Evolutionary conservation across 2,888 invertebrate species (phyloP), one percentile per base, ranked within the genome.

Genomic region (Chelonus formosanus): DNA sequence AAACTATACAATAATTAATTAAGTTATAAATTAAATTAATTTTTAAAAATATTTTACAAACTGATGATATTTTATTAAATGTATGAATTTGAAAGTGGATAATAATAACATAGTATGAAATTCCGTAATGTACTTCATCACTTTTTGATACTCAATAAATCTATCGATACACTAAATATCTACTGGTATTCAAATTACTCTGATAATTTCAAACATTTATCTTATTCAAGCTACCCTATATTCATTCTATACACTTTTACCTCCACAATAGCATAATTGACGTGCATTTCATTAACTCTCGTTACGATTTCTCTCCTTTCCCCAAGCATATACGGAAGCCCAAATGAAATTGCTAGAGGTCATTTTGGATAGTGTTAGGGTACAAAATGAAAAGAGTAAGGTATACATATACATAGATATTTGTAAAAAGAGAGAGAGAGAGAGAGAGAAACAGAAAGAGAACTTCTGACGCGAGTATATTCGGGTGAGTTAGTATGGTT

Each of bases 401-500:
- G 10, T 20, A 32, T 48, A 32, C 32, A 32, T 32, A 52, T 52
- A 52, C 32, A 32, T 20, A 8, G 31, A 50, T 50, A 35, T n/a
- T 47, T 36, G 48, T 50, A 20, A 43, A 32, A 48, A 44, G 44
- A 58, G 44, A 35, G 5, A n/a, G 35, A n/a, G 43, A 43, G 43
- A 36, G 50, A 56, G 7, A 53, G 36, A 57, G 60, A 50, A 53
- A 65, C 47, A 7, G 48, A 62, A 34, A 61, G 20, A 56, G 36
- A 44, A 57, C 34, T 20, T 44, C 32, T 35, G 45, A 55, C 44
- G 47, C 57, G 43, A 44, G 59, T 62, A 48, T 53, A 65, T 65
- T 36, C 54, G 58, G 43, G 59, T 47, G 53, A 59, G 65, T 65
- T 66, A 61, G 56, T 52, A 57, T 56, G 62, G 66, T 62, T 61